A percentile compares a stretch with the other conserved stretches of the same genome.
phyloP scores from a whole-genome alignment of 2,888 invertebrate genomes.

The Lepeophtheirus nordmannii region DNA sequence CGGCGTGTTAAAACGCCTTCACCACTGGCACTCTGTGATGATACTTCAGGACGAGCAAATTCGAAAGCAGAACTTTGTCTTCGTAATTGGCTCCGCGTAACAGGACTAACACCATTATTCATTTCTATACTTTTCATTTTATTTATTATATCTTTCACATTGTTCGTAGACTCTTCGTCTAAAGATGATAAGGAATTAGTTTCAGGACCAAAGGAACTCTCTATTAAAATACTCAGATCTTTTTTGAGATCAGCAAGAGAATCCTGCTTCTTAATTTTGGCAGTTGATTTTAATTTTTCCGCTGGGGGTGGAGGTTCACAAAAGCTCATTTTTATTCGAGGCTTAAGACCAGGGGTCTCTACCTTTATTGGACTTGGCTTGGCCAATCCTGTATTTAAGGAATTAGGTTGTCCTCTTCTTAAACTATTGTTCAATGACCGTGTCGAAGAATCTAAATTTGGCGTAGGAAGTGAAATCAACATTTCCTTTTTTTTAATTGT shows the following conservation, averaged over 20 bases:
- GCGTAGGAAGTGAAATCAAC: not conserved
- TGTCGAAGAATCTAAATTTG: not conserved
- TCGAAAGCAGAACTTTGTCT: conserved; percentile 11
- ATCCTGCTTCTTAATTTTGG: not conserved
- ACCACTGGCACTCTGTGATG: not conserved
- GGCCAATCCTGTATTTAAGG: not conserved
- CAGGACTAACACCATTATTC: not conserved
- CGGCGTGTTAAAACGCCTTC: not conserved
- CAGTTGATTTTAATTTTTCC: not conserved
- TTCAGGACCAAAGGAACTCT: conserved; percentile 15
- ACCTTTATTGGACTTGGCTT: conserved; percentile 7
- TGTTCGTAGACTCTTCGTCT: conserved; percentile 1
- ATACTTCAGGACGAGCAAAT: not conserved
- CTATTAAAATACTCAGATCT: conserved; percentile 16
- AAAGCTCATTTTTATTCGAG: conserved; percentile 1
- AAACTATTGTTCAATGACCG: not conserved
- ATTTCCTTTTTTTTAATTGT: not conserved
- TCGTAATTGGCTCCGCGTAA: not conserved
- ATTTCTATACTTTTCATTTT: conserved; percentile 7
- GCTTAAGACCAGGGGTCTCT: not conserved
- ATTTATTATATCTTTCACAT: conserved; percentile 2
- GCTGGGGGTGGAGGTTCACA: not conserved
- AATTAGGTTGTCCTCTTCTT: not conserved
- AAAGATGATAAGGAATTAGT: not conserved
- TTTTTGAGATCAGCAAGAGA: conserved; percentile 18